Evolutionary conservation across 2,888 invertebrate species (phyloP).

Genomic region (Bugulina stolonifera): DNA sequence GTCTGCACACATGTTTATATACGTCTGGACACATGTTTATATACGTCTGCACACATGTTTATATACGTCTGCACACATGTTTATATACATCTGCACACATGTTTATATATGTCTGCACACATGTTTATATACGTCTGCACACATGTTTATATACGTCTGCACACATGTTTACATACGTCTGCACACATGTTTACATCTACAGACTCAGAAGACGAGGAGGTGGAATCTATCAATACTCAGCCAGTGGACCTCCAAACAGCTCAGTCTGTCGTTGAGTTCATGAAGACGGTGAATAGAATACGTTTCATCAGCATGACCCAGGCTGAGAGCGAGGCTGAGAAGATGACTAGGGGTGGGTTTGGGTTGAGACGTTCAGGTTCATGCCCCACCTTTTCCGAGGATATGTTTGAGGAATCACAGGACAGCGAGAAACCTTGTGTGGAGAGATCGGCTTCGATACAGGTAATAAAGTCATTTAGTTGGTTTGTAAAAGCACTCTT

Average conservation of each 20-base stretch:
- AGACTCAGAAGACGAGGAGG: constrained; percentile 27
- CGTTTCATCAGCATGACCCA: constrained; percentile 31
- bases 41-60: too few species aligned
- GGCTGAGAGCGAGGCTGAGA: neutral
- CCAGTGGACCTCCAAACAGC: constrained; percentile 34
- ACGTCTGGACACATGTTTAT: too few species aligned
- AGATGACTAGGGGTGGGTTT: neutral
- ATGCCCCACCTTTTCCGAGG: constrained; percentile 11
- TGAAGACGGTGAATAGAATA: constrained; percentile 45
- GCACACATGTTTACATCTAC: too few species aligned
- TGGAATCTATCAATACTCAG: constrained; percentile 17
- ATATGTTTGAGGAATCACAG: neutral
- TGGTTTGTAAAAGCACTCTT: neutral
- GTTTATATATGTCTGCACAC: too few species aligned
- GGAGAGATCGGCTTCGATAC: neutral
- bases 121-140: too few species aligned
- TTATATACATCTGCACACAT: too few species aligned
- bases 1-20: too few species aligned
- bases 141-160: too few species aligned
- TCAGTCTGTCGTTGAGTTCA: constrained; percentile 45
- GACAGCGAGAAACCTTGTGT: neutral
- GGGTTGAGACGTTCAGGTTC: constrained; percentile 4
- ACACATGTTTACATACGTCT: too few species aligned
- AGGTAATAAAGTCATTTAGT: neutral
- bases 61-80: too few species aligned